Evolutionary conservation across 2,888 invertebrate genomes (phyloP).

Genomic region (Congeria kusceri): DNA sequence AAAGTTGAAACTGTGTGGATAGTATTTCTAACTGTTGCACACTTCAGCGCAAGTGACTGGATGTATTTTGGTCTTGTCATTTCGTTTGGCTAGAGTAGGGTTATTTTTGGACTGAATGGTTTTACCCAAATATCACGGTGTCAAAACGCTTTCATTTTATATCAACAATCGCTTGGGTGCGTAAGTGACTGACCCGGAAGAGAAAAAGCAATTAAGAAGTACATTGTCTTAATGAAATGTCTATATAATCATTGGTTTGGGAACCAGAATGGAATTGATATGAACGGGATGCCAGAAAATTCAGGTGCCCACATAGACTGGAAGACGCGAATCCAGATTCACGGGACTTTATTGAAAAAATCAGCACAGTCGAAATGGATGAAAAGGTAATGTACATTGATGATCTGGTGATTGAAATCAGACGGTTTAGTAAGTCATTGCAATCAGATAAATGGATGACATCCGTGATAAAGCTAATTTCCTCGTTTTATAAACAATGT

Average conservation of each 20-base stretch:
- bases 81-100: too few relatives aligned
- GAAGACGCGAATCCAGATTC: constrained; percentile 72
- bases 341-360: constrained; percentile 72
- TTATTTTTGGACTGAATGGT: too few relatives aligned
- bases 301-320: constrained; percentile 67
- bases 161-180: constrained; percentile 1
- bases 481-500: too few relatives aligned
- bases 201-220: neutral
- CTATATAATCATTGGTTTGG: constrained; percentile 46
- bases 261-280: constrained; percentile 69
- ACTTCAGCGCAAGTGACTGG: too few relatives aligned
- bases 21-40: too few relatives aligned
- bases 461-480: too few relatives aligned
- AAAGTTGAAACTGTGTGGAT: too few relatives aligned
- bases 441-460: too few relatives aligned
- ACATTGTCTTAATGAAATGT: constrained; percentile 41
- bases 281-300: constrained; percentile 76
- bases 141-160: neutral
- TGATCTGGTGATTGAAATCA: too few relatives aligned
- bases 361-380: constrained; percentile 79
- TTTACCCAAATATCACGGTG: too few relatives aligned
- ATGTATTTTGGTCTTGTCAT: too few relatives aligned
- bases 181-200: constrained; percentile 68
- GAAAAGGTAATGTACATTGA: constrained; percentile 68
- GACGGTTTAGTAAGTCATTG: too few relatives aligned